Evolutionary conservation across 2,113 vertebrate species (phyloP), one percentile per base, ranked within the genome.

Genomic region (Melanerpes aurifrons): DNA sequence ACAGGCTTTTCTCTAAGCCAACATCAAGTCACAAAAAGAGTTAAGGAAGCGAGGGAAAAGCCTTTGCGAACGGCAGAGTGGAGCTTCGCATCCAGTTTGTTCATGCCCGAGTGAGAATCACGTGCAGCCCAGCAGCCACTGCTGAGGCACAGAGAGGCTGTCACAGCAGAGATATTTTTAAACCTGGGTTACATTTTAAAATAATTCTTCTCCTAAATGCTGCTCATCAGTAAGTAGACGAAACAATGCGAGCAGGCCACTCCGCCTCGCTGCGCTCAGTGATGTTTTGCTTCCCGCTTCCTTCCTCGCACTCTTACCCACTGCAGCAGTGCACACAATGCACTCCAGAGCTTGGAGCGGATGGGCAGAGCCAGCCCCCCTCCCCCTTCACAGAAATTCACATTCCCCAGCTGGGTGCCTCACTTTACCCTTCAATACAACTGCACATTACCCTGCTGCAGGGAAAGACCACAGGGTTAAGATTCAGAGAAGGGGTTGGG

Each of bases 151-250:
- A 32, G n/a, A 37, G 24, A 70, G 26, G 59, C 62, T 59, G 81
- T 62, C 71, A 92, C 47, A 93, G 50, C 63, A 66, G 11, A 45
- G 76, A 19, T 70, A 86, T 74, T 94, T 93, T 92, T 74, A 86
- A 86, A 83, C 40, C 28, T 18, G 80, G 82, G 43, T 57, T 48
- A 16, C 19, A 28, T 25, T 75, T 63, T 22, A 8, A 62, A 93
- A 84, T 25, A 75, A 29, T 74, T 71, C 64, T 83, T 63, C 54
- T 70, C 54, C 73, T 31, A 37, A 59, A 37, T 12, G 31, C 48
- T 78, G 31, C 63, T 77, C 66, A 21, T 22, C 47, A 24, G 15
- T 17, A 24, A 31, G 24, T 6, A 24, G 43, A 45, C 17, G 54
- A 57, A 57, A 29, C 26, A 40, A 40, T 1, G 8, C 11, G 4